These are phyloP conservation scores for Spilogale gracilis DNA, from an alignment of 2,113 vertebrate species.

Conservation along the genomic window DNA sequence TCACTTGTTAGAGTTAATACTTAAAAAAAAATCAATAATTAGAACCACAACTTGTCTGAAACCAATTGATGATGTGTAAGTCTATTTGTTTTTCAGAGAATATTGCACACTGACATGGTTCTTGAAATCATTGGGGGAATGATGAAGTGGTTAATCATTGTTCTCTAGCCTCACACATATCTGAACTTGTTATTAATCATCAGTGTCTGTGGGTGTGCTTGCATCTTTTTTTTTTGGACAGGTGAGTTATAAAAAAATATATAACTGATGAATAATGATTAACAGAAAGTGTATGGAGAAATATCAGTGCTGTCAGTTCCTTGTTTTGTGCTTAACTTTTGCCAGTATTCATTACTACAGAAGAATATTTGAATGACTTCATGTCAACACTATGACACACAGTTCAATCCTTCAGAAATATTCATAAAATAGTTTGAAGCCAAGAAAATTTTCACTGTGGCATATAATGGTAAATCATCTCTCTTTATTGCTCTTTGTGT, in stretches of 20 bases:
- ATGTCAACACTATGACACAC: conserved; percentile 60
- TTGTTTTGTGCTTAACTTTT: conserved; percentile 75
- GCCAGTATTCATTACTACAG: conserved; percentile 62
- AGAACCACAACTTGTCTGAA: conserved; percentile 42
- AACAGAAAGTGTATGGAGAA: conserved; percentile 61
- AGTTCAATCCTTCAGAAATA: conserved; percentile 64
- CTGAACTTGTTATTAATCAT: conserved; percentile 67
- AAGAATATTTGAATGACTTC: conserved; percentile 67
- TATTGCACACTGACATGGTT: conserved; percentile 36
- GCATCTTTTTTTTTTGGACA: conserved; percentile 21
- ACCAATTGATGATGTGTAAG: conserved; percentile 10
- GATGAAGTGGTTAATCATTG: conserved; percentile 77
- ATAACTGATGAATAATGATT: conserved; percentile 71
- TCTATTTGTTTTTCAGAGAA: conserved; percentile 59
- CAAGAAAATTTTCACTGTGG: not conserved
- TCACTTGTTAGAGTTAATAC: conserved; percentile 60
- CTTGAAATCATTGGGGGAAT: conserved; percentile 25
- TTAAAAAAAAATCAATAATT: conserved; percentile 73
- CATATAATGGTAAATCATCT: conserved; percentile 34
- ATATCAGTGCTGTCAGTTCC: conserved; percentile 40
- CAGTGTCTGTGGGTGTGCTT: conserved; percentile 34
- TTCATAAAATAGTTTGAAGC: conserved; percentile 58
- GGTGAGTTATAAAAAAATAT: conserved; percentile 59
- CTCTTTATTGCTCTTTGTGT: not conserved
- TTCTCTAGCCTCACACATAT: conserved; percentile 29